phyloP scores from a whole-genome alignment of 1,140 invertebrate species.

The Delia radicum region DNA sequence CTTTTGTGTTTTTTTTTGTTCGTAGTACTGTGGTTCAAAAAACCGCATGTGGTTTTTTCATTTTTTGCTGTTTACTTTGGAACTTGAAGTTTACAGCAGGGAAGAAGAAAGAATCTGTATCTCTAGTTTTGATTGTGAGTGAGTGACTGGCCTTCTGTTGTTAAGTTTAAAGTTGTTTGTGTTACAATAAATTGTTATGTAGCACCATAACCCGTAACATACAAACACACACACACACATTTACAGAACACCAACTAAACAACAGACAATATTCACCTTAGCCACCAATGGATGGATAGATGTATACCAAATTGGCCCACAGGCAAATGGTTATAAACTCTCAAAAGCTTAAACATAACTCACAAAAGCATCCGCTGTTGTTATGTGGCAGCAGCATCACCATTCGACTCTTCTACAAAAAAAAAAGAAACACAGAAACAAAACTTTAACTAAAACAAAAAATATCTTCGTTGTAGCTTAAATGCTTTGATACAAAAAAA shows the following conservation, averaged over 20 bases:
- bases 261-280: not conserved
- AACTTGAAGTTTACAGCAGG: not conserved
- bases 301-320: conserved; percentile 10
- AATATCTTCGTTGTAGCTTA: not conserved
- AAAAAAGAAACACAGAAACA: not conserved
- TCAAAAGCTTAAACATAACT: conserved; percentile 16
- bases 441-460: not conserved
- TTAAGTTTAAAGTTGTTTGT: not conserved
- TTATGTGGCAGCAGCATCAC: not conserved
- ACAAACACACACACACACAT: not conserved
- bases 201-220: not conserved
- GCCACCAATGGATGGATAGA: not conserved
- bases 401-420: too few relatives aligned
- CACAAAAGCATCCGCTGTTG: conserved; percentile 2
- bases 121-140: not conserved
- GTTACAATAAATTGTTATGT: not conserved
- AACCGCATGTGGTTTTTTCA: conserved; percentile 14
- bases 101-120: not conserved
- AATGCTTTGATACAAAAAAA: not conserved
- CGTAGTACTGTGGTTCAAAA: not conserved
- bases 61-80: not conserved
- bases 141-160: not conserved
- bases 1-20: not conserved
- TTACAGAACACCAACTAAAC: not conserved
- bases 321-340: conserved; percentile 17